Base-by-base conservation (phyloP, 2,888 invertebrate species). In the Monochamus alternatus region DNA sequence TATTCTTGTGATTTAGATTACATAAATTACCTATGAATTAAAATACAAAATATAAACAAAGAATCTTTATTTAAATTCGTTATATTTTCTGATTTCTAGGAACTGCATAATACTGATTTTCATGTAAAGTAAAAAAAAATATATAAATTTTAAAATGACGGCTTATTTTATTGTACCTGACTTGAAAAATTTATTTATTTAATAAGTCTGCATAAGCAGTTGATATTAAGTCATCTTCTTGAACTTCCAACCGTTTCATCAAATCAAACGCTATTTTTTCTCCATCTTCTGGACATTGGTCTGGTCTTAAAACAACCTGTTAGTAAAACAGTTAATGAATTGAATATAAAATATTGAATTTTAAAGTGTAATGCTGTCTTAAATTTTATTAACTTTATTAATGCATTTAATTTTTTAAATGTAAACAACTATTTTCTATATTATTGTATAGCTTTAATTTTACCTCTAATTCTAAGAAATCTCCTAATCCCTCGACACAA, bases 381-480 rank as follows among this genome's bases (percentile, higher is more conserved):
- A 12, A 55, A n/a, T 14, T 12, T 12, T 10, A 55, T 14, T 14
- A 10, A 55, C 7, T 12, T 55, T 0, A 10, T 0, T 14, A 10
- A 52, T 52, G 12, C 9, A 62, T 2, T 5, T 38, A 9, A 62
- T 32, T 38, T 10, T 12, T 38, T 62, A 60, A 30, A 30, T 31
- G 32, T 32, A 43, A 32, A 43, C 43, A 0, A 22, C 22, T 10
- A 43, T 38, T 38, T 5, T 63, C n/a, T 9, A 14, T 55, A 52
- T 62, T 60, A 31, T 69, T 69, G 43, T 43, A 43, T 32, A 32
- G 22, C 43, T 22, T 51, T 32, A 71, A 52, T 55, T 51, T 68
- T 80, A 96, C 96, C 91, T 97, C 97, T 62, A 97, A 88, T 87
- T 97, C 97, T 92, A 97, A 93, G 86, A 94, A 97, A 85, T 93